A percentile compares a stretch with the other conserved stretches of the same genome.
These are phyloP conservation scores for Acutogordius australiensis DNA, from an alignment of 2,888 invertebrate species.

Conservation along the genomic window DNA sequence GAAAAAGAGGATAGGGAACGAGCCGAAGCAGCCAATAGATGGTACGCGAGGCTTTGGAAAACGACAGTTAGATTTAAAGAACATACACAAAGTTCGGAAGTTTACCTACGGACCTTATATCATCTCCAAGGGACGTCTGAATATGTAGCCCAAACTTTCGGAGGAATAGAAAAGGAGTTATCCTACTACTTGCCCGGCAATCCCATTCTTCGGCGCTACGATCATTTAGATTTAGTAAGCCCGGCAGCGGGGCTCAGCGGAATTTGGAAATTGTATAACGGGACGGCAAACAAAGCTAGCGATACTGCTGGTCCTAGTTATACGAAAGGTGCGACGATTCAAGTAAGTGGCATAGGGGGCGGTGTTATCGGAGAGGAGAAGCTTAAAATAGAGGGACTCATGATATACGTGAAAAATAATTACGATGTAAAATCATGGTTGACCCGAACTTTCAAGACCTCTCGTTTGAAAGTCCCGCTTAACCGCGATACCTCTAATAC, in stretches of 20 bases:
- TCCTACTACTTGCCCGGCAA: background rate
- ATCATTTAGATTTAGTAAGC: background rate
- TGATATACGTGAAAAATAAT: too few relatives aligned
- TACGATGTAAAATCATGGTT: too few relatives aligned
- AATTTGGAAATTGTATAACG: background rate
- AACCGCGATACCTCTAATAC: too few relatives aligned
- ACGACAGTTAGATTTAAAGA: background rate
- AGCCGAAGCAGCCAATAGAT: background rate
- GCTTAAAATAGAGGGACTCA: too few relatives aligned
- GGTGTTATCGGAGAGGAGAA: too few relatives aligned
- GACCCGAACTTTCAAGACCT: too few relatives aligned
- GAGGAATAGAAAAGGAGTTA: background rate
- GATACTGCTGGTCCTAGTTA: too few relatives aligned
- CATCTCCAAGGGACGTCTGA: background rate
- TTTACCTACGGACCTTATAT: background rate
- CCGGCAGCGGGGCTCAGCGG: background rate
- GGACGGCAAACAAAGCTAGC: too few relatives aligned
- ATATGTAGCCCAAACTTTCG: background rate
- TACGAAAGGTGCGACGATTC: too few relatives aligned
- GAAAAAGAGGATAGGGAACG: background rate
- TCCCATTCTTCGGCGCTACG: background rate
- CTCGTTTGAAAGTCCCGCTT: too few relatives aligned
- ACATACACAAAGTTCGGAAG: background rate
- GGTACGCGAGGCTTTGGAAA: background rate
- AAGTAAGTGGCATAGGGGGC: too few relatives aligned